Percentiles rank a stretch among this genome's conserved stretches.
These are phyloP conservation scores for Apostichopus californicus DNA, from an alignment of 35 echinoderm and acorn worm species.

Conservation along the genomic window DNA sequence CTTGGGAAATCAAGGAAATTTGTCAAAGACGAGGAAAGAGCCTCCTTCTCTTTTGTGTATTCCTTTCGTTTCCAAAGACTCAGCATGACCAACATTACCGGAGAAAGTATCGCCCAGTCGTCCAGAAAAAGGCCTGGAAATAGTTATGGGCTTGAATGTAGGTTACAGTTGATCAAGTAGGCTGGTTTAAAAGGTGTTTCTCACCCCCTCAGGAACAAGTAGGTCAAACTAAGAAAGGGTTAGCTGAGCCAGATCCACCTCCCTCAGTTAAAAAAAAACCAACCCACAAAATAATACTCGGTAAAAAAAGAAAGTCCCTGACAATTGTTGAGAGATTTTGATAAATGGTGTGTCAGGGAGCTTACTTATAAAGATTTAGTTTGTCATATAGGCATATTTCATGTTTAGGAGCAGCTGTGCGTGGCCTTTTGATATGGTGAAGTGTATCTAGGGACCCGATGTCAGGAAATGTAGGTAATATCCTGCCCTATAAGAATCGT, in stretches of 20 bases:
- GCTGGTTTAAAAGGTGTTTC: background rate
- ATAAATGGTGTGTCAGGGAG: conserved; percentile 27
- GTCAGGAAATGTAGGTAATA: conserved; percentile 29
- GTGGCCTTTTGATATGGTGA: conserved; percentile 5
- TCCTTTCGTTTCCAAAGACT: background rate
- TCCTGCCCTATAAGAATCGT: conserved; percentile 19
- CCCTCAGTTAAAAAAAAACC: background rate
- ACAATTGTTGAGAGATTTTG: conserved; percentile 24
- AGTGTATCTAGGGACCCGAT: conserved; percentile 16
- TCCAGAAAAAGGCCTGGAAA: background rate
- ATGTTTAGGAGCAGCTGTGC: background rate
- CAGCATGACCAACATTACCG: conserved; percentile 1
- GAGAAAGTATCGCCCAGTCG: background rate
- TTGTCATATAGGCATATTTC: conserved; percentile 29
- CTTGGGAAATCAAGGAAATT: conserved; percentile 9
- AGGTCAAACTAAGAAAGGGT: conserved; percentile 1
- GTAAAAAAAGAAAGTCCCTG: background rate
- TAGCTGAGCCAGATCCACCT: background rate
- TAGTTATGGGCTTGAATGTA: conserved; percentile 6
- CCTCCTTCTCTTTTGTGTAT: background rate
- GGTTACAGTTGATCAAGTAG: conserved; percentile 8
- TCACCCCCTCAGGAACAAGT: background rate
- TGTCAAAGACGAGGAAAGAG: background rate
- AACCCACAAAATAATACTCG: background rate
- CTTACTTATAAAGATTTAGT: conserved; percentile 12